Percentiles rank a stretch among this genome's conserved stretches.
phyloP scores from a whole-genome alignment of 2,797 vertebrate genomes.

The Trichosurus vulpecula region DNA sequence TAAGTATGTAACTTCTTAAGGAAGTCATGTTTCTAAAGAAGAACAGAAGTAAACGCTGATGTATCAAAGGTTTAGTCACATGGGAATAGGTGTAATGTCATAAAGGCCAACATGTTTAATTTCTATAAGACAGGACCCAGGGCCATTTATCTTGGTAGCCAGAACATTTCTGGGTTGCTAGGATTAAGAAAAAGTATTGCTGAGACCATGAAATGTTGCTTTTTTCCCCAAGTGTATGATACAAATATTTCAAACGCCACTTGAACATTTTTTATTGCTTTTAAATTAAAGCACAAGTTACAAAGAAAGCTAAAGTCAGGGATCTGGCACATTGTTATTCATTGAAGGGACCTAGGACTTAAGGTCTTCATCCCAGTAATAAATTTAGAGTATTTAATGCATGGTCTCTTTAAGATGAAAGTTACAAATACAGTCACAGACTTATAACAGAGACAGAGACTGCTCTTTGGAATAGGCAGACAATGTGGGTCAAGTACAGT shows the following conservation, averaged over 20 bases:
- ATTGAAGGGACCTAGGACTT: constrained; percentile 1
- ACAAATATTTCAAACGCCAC: background rate
- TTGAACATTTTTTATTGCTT: constrained; percentile 53
- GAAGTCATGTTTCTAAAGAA: constrained; percentile 34
- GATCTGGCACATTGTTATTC: background rate
- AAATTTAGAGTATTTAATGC: background rate
- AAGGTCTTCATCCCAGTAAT: constrained; percentile 1
- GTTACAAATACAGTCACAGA: background rate
- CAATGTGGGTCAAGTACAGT: constrained; percentile 51
- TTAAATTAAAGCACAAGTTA: constrained; percentile 64
- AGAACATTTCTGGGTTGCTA: constrained; percentile 65
- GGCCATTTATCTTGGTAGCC: constrained; percentile 52
- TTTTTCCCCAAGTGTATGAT: constrained; percentile 52
- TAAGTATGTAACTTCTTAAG: background rate
- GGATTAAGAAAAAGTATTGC: constrained; percentile 74
- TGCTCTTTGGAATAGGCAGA: constrained; percentile 52
- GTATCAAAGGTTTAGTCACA: constrained; percentile 27
- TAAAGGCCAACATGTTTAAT: constrained; percentile 51
- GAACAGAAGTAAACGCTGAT: constrained; percentile 46
- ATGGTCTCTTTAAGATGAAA: background rate
- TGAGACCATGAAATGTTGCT: constrained; percentile 53
- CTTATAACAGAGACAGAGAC: constrained; percentile 43
- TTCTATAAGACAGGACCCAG: constrained; percentile 62
- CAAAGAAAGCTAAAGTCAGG: constrained; percentile 51
- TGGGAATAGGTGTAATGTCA: constrained; percentile 25